Conservation (phyloP, 2,888 invertebrate genomes). For the Dasysyrphus albostriatus region DNA sequence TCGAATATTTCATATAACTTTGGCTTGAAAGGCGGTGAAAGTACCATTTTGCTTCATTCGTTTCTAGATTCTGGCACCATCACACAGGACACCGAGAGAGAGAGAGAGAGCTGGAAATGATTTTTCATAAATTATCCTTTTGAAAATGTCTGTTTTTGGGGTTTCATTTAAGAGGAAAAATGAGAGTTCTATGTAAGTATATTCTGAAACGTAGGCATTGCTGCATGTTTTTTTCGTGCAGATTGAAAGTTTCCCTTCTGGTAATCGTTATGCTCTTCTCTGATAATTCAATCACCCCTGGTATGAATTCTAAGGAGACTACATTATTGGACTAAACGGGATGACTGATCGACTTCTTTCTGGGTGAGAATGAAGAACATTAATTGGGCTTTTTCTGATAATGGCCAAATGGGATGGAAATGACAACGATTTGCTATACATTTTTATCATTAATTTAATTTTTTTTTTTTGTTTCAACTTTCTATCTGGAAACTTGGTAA, state of each 20-base stretch:
- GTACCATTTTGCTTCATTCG: constrained; percentile 9
- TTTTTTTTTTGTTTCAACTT: background rate
- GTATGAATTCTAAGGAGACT: background rate
- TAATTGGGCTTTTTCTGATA: constrained; percentile 61
- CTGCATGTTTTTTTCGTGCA: constrained; percentile 30
- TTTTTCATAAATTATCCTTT: constrained; percentile 74
- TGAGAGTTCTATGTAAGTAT: constrained; percentile 31
- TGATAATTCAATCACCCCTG: constrained; percentile 49
- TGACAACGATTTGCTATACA: constrained; percentile 43
- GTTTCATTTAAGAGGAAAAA: constrained; percentile 39
- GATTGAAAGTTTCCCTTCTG: constrained; percentile 1
- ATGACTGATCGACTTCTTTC: constrained; percentile 69
- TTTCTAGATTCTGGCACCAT: constrained; percentile 11
- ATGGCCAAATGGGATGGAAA: constrained; percentile 38
- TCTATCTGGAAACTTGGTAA: too few relatives aligned
- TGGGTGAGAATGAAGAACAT: constrained; percentile 45
- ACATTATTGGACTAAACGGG: constrained; percentile 7
- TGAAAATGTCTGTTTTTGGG: constrained; percentile 48
- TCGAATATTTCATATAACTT: constrained; percentile 57
- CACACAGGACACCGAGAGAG: background rate
- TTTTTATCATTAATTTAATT: constrained; percentile 42
- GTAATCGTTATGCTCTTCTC: constrained; percentile 15
- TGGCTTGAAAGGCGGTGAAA: constrained; percentile 39
- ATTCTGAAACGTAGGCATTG: constrained; percentile 4
- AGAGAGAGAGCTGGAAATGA: constrained; percentile 43